Base-by-base conservation (phyloP, 53 echinoderm and acorn worm species). In the Pentamera pediparva region DNA sequence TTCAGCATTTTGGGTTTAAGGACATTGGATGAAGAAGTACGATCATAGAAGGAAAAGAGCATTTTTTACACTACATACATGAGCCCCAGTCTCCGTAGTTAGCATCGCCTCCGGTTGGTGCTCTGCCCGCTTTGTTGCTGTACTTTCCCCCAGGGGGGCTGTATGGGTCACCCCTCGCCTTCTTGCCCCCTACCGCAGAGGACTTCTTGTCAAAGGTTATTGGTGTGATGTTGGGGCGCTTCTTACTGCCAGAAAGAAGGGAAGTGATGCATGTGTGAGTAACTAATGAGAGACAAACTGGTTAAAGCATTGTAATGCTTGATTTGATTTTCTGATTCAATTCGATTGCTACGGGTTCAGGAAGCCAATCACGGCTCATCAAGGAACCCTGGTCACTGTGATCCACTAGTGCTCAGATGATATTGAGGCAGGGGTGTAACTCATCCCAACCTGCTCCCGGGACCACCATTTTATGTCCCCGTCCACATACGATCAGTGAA, bases 101-200 rank as follows among this genome's bases (percentile, higher is more conserved):
- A 35, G 73, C 34, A 32, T 72, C 73, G 35, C 73, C 73, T 59
- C 76, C 59, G 30, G 61, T 84, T 0, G 93, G 93, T 4, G 93
- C 93, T 32, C 78, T 36, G 36, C 93, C 89, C 20, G 87, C 93
- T 58, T 93, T 93, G 39, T 74, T 74, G 47, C 93, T 93, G 76
- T 89, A 93, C 76, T 93, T 93, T 12, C 93, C 93, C 0, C 89
- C 70, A 6, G 93, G 93, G n/a, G 93, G 93, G 43, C 69, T 58
- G 60, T 93, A 93, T 1, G 73, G 73, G 63, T 75, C 72, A 6
- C 67, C 82, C 32, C 74, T 64, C 4, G 55, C 10, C 32, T 64
- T 59, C 63, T 84, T 89, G 62, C 85, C 77, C 0, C 83, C 71
- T n/a, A n/a, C n/a, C 3, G 84, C 89, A 4, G 69, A 11, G 30